These are phyloP conservation scores for Phanerotoma sp. DNA, from an alignment of 2,888 invertebrate genomes.

Conservation along the genomic window DNA sequence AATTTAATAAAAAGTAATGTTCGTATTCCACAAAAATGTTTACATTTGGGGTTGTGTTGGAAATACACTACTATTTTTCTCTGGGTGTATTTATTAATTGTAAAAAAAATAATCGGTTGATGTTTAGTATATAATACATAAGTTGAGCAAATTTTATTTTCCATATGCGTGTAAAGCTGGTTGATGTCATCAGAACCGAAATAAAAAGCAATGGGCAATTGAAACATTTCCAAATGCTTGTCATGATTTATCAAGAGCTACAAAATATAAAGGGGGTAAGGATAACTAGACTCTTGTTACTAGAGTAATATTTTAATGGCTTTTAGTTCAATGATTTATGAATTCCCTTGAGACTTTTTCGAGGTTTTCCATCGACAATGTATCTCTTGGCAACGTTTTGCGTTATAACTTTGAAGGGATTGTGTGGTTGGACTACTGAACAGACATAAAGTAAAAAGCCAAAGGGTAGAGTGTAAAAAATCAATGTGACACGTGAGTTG, in stretches of 20 bases:
- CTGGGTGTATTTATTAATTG: too few relatives aligned
- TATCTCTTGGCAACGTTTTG: constrained; percentile 16
- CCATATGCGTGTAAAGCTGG: neutral
- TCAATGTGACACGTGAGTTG: constrained; percentile 29
- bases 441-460: neutral
- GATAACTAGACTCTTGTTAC: constrained; percentile 3
- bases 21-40: too few relatives aligned
- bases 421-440: constrained; percentile 15
- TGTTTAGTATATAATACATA: too few relatives aligned
- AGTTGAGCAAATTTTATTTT: neutral
- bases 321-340: constrained; percentile 17
- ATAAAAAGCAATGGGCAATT: constrained; percentile 6
- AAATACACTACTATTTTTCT: too few relatives aligned
- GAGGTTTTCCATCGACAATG: constrained; percentile 1
- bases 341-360: constrained; percentile 7
- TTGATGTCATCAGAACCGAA: neutral
- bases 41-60: too few relatives aligned
- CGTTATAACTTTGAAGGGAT: constrained; percentile 16
- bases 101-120: too few relatives aligned
- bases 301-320: constrained; percentile 18
- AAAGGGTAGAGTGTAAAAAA: constrained; percentile 23
- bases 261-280: constrained; percentile 2
- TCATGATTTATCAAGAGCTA: neutral
- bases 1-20: too few relatives aligned
- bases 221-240: constrained; percentile 5